Evolutionary conservation across 2,888 invertebrate species (phyloP), one percentile per base, ranked within the genome.

Genomic region (Caenorhabditis drosophilae): DNA sequence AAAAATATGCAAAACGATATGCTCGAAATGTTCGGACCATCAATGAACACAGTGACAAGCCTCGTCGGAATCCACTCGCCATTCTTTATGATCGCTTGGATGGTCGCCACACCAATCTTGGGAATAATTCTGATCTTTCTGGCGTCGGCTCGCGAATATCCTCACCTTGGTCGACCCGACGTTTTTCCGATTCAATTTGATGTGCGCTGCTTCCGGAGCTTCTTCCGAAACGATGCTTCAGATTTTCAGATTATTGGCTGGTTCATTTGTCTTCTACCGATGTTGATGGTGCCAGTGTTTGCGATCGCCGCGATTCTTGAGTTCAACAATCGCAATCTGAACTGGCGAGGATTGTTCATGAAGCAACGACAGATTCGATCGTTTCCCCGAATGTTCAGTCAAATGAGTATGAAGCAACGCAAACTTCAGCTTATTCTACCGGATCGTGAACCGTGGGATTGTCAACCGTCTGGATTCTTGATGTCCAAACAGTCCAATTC

Each of bases 21-120:
- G 44, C 42, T 53, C 7, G 56, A 74, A 15, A 76, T 79, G 79
- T 58, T 78, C 26, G 78, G 78, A 27, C 20, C 45, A 9, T 58
- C 73, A 9, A 63, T 38, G n/a, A 68, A 50, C 40, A 20, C 15
- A n/a, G 42, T 66, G 18, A 51, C 46, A 9, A 36, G 27, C 7
- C 25, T 18, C 41, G 15, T 50, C 62, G 48, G 67, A 53, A 41
- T 60, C 56, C 22, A 66, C 59, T 22, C 74, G 51, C 54, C 79
- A 55, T 78, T 47, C n/a, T 64, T 51, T 26, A 42, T 35, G 11
- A 25, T 50, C 27, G 51, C 49, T 16, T 64, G 64, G 64, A 55
- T 59, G 58, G 15, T 64, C 15, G 34, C 55, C n/a, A 54, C 51
- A 41, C 64, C 64, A 1, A 20, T 41, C 2, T 16, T 64, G 12